Evolutionary conservation across 2,113 vertebrate genomes (phyloP), one percentile per base, ranked within the genome.

Genomic region (Zapus hudsonius): DNA sequence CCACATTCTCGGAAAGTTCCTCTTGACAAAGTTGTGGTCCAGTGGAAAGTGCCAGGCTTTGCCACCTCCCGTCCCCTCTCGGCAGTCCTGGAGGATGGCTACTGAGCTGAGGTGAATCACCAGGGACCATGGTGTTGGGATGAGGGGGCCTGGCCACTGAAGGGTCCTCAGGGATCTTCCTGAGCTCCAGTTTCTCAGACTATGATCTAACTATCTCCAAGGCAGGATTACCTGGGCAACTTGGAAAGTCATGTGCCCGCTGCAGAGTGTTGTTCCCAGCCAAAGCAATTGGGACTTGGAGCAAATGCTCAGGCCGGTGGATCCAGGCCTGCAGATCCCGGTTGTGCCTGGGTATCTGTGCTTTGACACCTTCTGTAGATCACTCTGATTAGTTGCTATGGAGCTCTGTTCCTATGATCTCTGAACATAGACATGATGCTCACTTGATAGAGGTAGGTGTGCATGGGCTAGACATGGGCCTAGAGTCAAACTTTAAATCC

Each of bases 241-340:
- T 20, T 69, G 84, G 17, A 80, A 27, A 74, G 83, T 22, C 15
- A 63, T 10, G 36, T 75, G 38, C 25, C 83, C 36, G n/a, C 7
- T 10, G 13, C 59, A 29, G 27, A n/a, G 47, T 19, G 31, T 74
- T 44, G 3, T n/a, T n/a, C n/a, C n/a, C n/a, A n/a, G n/a, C n/a
- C n/a, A n/a, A n/a, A n/a, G n/a, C 33, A 1, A 0, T 0, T 5
- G n/a, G 42, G 29, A 47, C 52, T 72, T 55, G 2, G 2, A 12
- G 31, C 47, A 25, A 13, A 42, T 15, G 3, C 47, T n/a, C 61
- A 44, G 80, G 31, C 64, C n/a, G n/a, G n/a, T n/a, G n/a, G n/a
- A n/a, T n/a, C n/a, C n/a, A n/a, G n/a, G n/a, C n/a, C 66, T 42
- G 0, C 59, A 47, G 76, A 47, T 16, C 38, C 81, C 7, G 6